A percentile compares a stretch with the other conserved stretches of the same genome.
phyloP scores from a whole-genome alignment of 2,888 invertebrate species.

The Meganola albula region DNA sequence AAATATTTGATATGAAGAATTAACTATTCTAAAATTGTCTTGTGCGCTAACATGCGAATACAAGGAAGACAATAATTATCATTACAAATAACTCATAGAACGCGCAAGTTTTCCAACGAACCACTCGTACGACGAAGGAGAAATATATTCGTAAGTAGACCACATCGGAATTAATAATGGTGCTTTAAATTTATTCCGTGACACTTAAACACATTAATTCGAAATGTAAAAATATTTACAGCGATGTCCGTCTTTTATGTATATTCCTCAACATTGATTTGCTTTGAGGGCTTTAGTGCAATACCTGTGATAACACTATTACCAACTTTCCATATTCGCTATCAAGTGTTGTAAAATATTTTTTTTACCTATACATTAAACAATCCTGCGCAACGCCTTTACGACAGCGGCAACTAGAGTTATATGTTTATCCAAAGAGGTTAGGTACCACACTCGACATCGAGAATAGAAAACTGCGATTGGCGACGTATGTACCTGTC shows the following conservation, averaged over 20 bases:
- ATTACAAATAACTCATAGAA: slow-evolving; percentile 36
- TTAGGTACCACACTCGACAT: no score
- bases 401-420: no score
- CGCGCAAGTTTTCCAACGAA: slow-evolving; percentile 63
- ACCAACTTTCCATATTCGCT: no score
- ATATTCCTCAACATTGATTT: slow-evolving; percentile 17
- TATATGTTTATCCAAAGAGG: no score
- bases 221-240: slow-evolving; percentile 71
- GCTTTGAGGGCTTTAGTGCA: no score
- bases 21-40: slow-evolving; percentile 58
- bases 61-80: slow-evolving; percentile 65
- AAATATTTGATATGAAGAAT: slow-evolving; percentile 67
- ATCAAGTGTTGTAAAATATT: no score
- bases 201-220: slow-evolving; percentile 61
- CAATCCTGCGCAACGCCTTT: no score
- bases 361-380: no score
- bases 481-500: no score
- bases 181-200: slow-evolving; percentile 62
- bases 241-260: slow-evolving; percentile 27
- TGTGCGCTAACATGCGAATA: slow-evolving; percentile 68
- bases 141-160: slow-evolving; percentile 50
- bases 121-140: slow-evolving; percentile 34
- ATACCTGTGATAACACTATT: no score
- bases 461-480: no score
- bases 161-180: slow-evolving; percentile 59